Percentiles rank a stretch among this genome's conserved stretches.
Evolutionary conservation across 2,888 invertebrate species (phyloP).

Genomic region (Linnaemya vulpina): DNA sequence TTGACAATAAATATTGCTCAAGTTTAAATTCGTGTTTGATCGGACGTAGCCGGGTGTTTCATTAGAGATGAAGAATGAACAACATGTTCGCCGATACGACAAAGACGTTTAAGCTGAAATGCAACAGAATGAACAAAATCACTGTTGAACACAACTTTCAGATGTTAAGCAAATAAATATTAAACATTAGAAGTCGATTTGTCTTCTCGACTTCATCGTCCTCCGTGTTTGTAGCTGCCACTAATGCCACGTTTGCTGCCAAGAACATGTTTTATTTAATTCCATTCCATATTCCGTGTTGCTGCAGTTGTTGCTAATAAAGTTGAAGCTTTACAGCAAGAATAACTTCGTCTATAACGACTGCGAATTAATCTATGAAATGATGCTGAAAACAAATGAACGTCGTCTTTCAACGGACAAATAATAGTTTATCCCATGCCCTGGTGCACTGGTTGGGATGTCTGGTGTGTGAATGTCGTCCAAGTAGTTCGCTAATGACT

Average conservation of each 20-base stretch:
- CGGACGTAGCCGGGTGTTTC: not conserved
- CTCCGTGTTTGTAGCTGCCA: not conserved
- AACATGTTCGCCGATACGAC: slow-evolving; percentile 1
- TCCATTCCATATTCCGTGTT: no score
- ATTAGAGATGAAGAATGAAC: slow-evolving; percentile 30
- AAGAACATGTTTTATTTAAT: not conserved
- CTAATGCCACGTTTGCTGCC: slow-evolving; percentile 2
- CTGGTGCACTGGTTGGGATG: not conserved
- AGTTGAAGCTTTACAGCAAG: slow-evolving; percentile 9
- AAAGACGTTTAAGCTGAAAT: slow-evolving; percentile 9
- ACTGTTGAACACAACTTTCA: slow-evolving; percentile 55
- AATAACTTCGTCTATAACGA: slow-evolving; percentile 20
- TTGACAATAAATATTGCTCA: not conserved
- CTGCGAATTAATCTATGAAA: slow-evolving; percentile 33
- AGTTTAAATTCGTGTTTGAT: no score
- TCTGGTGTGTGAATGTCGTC: not conserved
- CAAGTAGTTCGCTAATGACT: not conserved
- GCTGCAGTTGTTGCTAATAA: not conserved
- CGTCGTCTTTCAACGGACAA: slow-evolving; percentile 40
- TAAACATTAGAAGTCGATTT: slow-evolving; percentile 81
- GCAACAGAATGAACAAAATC: slow-evolving; percentile 38
- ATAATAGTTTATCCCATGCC: slow-evolving; percentile 11
- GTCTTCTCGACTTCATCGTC: slow-evolving; percentile 73
- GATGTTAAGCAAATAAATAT: slow-evolving; percentile 60
- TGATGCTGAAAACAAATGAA: slow-evolving; percentile 51